These are phyloP conservation scores for Tachysurus fulvidraco DNA, from an alignment of 2,113 vertebrate species.

Conservation along the genomic window DNA sequence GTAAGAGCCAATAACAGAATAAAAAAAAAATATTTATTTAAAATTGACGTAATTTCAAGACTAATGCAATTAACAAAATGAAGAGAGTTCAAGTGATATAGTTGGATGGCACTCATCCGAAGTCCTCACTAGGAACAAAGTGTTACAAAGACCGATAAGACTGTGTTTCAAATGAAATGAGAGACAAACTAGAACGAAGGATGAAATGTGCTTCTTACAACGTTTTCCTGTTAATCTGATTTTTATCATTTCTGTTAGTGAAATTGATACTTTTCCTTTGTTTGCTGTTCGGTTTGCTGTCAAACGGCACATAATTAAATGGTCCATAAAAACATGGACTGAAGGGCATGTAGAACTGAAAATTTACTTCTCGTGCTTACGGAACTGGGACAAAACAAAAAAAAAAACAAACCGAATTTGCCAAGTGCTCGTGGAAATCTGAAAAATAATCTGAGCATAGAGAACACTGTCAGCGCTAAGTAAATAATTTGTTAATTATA, in stretches of 20 bases:
- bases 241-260: background rate
- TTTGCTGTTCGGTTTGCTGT: background rate
- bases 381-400: background rate
- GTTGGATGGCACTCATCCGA: background rate
- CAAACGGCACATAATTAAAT: background rate
- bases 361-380: background rate
- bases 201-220: background rate
- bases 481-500: slow-evolving; percentile 13
- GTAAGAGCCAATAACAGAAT: slow-evolving; percentile 99
- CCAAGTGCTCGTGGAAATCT: background rate
- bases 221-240: background rate
- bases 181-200: background rate
- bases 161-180: slow-evolving; percentile 56
- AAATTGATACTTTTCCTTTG: background rate
- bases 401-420: background rate
- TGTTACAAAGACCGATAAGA: slow-evolving; percentile 63
- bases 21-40: slow-evolving; percentile 97
- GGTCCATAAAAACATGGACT: background rate
- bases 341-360: background rate
- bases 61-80: slow-evolving; percentile 22
- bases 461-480: background rate
- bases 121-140: slow-evolving; percentile 49
- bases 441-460: background rate
- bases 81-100: background rate
- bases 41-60: slow-evolving; percentile 63